These are phyloP conservation scores for Acinonyx jubatus DNA, from an alignment of 2,113 vertebrate genomes.

Conservation along the genomic window DNA sequence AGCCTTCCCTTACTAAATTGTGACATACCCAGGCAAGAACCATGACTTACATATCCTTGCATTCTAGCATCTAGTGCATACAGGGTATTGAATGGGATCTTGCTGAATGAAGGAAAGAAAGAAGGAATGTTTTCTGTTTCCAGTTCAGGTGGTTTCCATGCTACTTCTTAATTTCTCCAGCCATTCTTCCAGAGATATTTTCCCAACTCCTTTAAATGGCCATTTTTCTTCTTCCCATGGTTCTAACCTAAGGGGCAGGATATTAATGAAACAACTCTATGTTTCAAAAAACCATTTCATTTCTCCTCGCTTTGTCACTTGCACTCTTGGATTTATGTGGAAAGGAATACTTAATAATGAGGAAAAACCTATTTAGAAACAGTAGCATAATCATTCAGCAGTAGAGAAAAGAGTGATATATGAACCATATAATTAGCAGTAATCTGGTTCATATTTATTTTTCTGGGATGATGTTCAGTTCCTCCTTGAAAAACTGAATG, in stretches of 20 bases:
- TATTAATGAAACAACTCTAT: not conserved
- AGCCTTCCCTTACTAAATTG: not conserved
- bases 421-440: conserved; percentile 40
- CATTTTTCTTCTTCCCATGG: conserved; percentile 13
- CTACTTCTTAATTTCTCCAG: not conserved
- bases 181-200: not conserved
- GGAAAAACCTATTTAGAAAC: conserved; percentile 16
- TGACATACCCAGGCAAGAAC: not conserved
- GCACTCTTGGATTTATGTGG: conserved; percentile 26
- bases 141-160: not conserved
- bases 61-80: not conserved
- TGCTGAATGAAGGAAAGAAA: not conserved
- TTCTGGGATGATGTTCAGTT: conserved; percentile 20
- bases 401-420: not conserved
- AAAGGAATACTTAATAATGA: conserved; percentile 22
- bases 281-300: conserved; percentile 33
- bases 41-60: not conserved
- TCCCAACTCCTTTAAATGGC: not conserved
- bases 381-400: not conserved
- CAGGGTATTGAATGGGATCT: not conserved
- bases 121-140: not conserved
- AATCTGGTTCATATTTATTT: conserved; percentile 40
- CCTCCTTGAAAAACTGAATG: not conserved
- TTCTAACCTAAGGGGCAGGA: not conserved
- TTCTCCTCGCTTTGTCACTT: conserved; percentile 35